Base-by-base conservation (phyloP, 2,888 invertebrate genomes). In the Linnaemya vulpina region DNA sequence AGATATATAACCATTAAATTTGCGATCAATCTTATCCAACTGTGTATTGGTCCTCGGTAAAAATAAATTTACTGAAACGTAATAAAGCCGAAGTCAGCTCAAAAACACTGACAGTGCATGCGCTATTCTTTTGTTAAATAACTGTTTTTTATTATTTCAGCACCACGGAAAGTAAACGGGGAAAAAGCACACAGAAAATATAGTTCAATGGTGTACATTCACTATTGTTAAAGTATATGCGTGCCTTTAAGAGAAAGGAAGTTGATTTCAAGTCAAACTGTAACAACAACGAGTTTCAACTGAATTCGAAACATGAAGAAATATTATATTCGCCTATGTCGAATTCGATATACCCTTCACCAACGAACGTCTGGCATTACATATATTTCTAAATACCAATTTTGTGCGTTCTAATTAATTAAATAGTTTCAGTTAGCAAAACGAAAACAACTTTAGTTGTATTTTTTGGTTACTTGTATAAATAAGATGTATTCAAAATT, bases 241-340 rank as follows among this genome's bases (percentile, higher is more conserved):
- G 53, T 30, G 55, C 25, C 43, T 65, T 73, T 20, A 46, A 71
- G 79, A 7, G 58, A 20, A 73, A 22, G 51, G 15, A 40, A 73
- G 38, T 22, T 46, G 53, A 17, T 22, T 55, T 25, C 15, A 68
- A 68, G 68, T 51, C n/a, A 0, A 43, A 60, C 68, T 51, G n/a
- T 58, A 67, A 38, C 46, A 43, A 5, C 10, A 17, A 35, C 30
- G 43, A 25, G 22, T 38, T 30, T 22, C 9, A 17, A 75, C 4
- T 63, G 1, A 17, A 17, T 22, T 75, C 11, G 15, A 22, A 17
- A 63, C 22, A 53, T 13, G n/a, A 3, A n/a, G 9, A 30, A 58
- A 0, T 55, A 0, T 2, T 30, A 30, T 5, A 30, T 30, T 30
- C 30, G 30, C 30, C 5, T 35, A n/a, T 35, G 10, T 5, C 55